phyloP scores from a whole-genome alignment of 2,113 vertebrate species.

The Dasyornis broadbenti region DNA sequence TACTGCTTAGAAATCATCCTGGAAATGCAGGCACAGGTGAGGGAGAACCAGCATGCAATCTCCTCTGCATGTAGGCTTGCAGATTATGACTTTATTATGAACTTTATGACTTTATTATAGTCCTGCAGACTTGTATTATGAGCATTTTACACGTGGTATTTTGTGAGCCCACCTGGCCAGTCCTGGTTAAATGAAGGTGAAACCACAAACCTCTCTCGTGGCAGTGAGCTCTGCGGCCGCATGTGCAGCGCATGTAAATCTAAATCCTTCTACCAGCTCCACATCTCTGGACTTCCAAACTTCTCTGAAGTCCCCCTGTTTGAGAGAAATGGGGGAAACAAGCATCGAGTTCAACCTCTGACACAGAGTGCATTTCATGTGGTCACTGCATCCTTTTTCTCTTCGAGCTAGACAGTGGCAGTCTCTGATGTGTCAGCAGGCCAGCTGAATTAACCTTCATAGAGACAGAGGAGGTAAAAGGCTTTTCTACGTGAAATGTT shows the following conservation, averaged over 20 bases:
- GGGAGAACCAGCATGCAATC: background rate
- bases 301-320: background rate
- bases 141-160: background rate
- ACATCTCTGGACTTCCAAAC: background rate
- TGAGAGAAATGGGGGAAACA: background rate
- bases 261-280: background rate
- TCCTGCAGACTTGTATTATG: background rate
- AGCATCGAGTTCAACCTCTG: background rate
- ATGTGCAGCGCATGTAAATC: background rate
- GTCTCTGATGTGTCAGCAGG: background rate
- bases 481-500: background rate
- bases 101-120: no score
- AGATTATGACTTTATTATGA: background rate
- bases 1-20: background rate
- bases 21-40: background rate
- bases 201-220: background rate
- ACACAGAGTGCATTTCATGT: background rate
- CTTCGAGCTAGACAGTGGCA: background rate
- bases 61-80: background rate
- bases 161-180: fast-evolving
- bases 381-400: background rate
- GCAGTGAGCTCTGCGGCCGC: background rate
- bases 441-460: background rate
- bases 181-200: background rate
- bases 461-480: background rate